These are phyloP conservation scores for Drosophila phalerata DNA, from an alignment of 2,888 invertebrate genomes.

Conservation along the genomic window DNA sequence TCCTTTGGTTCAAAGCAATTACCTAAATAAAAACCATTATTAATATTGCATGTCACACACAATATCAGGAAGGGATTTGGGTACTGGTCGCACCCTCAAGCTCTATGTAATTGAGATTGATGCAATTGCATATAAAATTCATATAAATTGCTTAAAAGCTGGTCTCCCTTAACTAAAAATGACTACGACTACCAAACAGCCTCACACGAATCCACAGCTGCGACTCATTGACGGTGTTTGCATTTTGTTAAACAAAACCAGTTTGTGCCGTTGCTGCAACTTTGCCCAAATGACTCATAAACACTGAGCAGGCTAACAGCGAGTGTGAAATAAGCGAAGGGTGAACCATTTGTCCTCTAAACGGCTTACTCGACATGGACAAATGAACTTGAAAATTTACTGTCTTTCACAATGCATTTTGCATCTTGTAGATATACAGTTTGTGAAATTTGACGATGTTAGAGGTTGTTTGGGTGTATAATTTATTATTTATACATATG, in stretches of 20 bases:
- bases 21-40: conserved; percentile 73
- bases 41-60: conserved; percentile 72
- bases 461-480: background rate
- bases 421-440: background rate
- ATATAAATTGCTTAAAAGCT: conserved; percentile 68
- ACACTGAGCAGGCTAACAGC: conserved; percentile 53
- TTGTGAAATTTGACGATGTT: background rate
- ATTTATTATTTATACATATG: too few relatives aligned
- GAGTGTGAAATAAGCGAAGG: conserved; percentile 49
- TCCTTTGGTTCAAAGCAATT: conserved; percentile 61
- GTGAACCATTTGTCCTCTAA: conserved; percentile 48
- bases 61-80: conserved; percentile 6
- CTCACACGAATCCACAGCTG: conserved; percentile 38
- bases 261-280: conserved; percentile 57
- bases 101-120: conserved; percentile 73
- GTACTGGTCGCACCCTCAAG: conserved; percentile 46
- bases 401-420: background rate
- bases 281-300: conserved; percentile 77
- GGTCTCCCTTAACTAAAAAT: conserved; percentile 20
- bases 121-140: conserved; percentile 76
- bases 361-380: conserved; percentile 6
- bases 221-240: conserved; percentile 32
- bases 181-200: conserved; percentile 4
- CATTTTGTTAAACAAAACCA: conserved; percentile 37
- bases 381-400: conserved; percentile 33